A percentile compares a stretch with the other conserved stretches of the same genome.
phyloP scores from a whole-genome alignment of 2,113 vertebrate genomes.

The Pagrus major region DNA sequence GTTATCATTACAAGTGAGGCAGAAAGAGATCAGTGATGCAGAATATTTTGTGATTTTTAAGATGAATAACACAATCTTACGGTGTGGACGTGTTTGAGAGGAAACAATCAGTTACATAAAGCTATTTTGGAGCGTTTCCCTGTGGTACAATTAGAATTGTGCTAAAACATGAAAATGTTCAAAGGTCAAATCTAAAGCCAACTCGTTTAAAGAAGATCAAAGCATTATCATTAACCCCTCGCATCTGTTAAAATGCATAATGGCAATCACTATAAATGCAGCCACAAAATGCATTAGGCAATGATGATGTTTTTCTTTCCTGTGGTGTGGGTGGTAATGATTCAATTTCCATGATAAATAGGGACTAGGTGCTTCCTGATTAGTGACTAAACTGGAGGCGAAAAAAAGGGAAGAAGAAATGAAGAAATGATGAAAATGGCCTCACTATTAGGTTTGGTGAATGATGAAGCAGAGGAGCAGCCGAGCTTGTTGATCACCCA shows the following conservation, averaged over 20 bases:
- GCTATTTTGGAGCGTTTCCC: constrained; percentile 26
- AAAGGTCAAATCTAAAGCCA: constrained; percentile 50
- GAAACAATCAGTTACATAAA: neutral
- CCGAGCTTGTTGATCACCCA: constrained; percentile 23
- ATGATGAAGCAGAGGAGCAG: constrained; percentile 48
- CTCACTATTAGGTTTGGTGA: constrained; percentile 53
- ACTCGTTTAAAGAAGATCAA: constrained; percentile 70
- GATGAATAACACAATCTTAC: neutral
- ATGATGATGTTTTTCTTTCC: constrained; percentile 85
- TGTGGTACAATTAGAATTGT: neutral
- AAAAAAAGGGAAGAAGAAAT: constrained; percentile 32
- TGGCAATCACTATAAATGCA: constrained; percentile 64
- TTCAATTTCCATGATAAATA: constrained; percentile 82
- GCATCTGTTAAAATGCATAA: constrained; percentile 67
- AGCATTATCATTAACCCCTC: constrained; percentile 75
- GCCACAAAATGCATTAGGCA: constrained; percentile 73
- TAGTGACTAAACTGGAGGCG: constrained; percentile 65
- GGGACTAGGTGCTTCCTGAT: constrained; percentile 84
- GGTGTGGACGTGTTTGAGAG: neutral
- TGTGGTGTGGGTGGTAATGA: constrained; percentile 86
- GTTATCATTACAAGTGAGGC: neutral
- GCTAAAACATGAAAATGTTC: constrained; percentile 20
- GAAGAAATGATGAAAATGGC: constrained; percentile 59
- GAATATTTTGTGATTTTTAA: neutral
- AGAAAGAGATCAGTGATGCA: neutral